These are phyloP conservation scores for Plecturocebus donacophilus DNA, from an alignment of 2,113 vertebrate genomes.

Conservation along the genomic window DNA sequence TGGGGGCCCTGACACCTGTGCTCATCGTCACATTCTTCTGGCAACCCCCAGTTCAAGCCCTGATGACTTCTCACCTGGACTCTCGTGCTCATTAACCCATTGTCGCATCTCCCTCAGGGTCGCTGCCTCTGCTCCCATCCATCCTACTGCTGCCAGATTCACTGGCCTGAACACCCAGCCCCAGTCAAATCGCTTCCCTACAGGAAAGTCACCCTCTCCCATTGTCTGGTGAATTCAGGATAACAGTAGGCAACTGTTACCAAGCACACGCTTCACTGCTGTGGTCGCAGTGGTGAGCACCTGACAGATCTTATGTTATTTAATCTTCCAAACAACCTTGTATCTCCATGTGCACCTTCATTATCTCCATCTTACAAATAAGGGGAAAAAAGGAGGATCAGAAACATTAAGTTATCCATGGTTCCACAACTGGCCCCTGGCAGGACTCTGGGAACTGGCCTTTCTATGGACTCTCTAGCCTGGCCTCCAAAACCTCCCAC, in stretches of 20 bases:
- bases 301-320: too few relatives aligned
- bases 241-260: rapidly evolving
- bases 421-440: not conserved
- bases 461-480: not conserved
- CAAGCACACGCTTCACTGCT: not conserved
- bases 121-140: not conserved
- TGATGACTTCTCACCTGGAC: not conserved
- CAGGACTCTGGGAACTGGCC: not conserved
- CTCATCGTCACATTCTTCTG: not conserved
- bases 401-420: not conserved
- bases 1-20: not conserved
- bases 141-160: not conserved
- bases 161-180: not conserved
- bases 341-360: not conserved
- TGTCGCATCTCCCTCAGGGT: not conserved
- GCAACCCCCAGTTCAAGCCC: not conserved
- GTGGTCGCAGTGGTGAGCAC: not conserved
- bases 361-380: not conserved
- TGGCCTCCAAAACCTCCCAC: not conserved
- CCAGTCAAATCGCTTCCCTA: not conserved
- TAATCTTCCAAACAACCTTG: not conserved
- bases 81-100: not conserved
- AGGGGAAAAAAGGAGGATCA: not conserved
- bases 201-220: not conserved
- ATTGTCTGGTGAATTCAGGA: not conserved